phyloP scores from a whole-genome alignment of 2,113 vertebrate genomes.

The Alexandromys fortis region DNA sequence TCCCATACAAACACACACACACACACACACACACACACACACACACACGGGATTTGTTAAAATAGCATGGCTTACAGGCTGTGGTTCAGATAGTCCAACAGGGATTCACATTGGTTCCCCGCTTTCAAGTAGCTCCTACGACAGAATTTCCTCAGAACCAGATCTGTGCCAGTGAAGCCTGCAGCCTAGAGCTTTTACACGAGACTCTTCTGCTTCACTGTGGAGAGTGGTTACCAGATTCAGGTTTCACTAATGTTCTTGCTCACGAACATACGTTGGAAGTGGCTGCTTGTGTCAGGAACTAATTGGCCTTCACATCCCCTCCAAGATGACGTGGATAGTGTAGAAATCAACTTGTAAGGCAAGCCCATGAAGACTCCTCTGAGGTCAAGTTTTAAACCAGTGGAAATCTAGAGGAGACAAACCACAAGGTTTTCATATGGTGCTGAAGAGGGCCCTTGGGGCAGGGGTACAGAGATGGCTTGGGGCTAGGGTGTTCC shows the following conservation, averaged over 20 bases:
- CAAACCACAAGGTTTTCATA: background rate
- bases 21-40: too few species aligned
- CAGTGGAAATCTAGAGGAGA: background rate
- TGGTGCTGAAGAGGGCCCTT: fast-evolving
- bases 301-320: background rate
- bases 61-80: too few species aligned
- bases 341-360: background rate
- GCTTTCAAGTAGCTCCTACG: background rate
- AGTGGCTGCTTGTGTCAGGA: background rate
- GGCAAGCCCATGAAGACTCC: background rate
- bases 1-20: too few species aligned
- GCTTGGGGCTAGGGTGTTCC: fast-evolving
- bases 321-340: background rate
- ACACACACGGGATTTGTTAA: too few species aligned
- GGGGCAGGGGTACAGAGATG: fast-evolving
- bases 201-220: background rate
- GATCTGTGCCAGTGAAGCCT: background rate
- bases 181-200: background rate
- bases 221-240: background rate
- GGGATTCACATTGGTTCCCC: background rate
- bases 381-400: background rate
- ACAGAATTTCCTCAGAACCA: background rate
- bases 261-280: background rate
- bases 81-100: too few species aligned
- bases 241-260: background rate